A percentile compares a stretch with the other conserved stretches of the same genome.
phyloP scores from a whole-genome alignment of 2,888 invertebrate species.

The Lithophane leautieri region DNA sequence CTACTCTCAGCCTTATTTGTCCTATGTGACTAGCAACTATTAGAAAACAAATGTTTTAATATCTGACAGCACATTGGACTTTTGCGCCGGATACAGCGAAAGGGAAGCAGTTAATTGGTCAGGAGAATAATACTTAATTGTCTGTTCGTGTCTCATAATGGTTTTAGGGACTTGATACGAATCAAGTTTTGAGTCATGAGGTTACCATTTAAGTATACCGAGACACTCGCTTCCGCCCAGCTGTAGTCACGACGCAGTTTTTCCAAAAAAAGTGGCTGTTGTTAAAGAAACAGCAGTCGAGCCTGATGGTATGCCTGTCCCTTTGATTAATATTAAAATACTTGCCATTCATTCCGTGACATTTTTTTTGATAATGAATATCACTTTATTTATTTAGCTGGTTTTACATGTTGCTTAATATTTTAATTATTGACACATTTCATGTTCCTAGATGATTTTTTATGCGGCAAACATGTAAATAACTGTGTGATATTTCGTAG shows the following conservation, averaged over 20 bases:
- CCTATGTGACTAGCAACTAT: slow-evolving; percentile 39
- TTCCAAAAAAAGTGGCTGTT: slow-evolving; percentile 33
- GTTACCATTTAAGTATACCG: slow-evolving; percentile 50
- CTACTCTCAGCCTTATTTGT: slow-evolving; percentile 21
- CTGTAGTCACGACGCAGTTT: slow-evolving; percentile 47
- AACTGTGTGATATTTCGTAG: slow-evolving; percentile 66
- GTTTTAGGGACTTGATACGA: slow-evolving; percentile 52
- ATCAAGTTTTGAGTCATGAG: slow-evolving; percentile 59
- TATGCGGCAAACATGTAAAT: slow-evolving; percentile 69
- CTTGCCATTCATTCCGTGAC: slow-evolving; percentile 61
- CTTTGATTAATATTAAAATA: slow-evolving; percentile 41
- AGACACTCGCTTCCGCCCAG: slow-evolving; percentile 45
- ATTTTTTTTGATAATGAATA: slow-evolving; percentile 68
- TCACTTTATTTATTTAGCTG: slow-evolving; percentile 70
- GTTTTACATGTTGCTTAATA: slow-evolving; percentile 73
- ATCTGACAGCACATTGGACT: slow-evolving; percentile 37
- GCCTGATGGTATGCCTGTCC: not conserved
- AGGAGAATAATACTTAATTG: slow-evolving; percentile 52
- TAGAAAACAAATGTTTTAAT: slow-evolving; percentile 44
- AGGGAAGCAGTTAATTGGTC: slow-evolving; percentile 53
- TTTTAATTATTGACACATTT: slow-evolving; percentile 69
- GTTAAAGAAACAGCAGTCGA: not conserved
- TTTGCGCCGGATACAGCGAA: slow-evolving; percentile 44
- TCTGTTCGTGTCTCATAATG: slow-evolving; percentile 46
- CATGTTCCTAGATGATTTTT: slow-evolving; percentile 62